phyloP scores from a whole-genome alignment of 2,888 invertebrate genomes.

The Aelia acuminata region DNA sequence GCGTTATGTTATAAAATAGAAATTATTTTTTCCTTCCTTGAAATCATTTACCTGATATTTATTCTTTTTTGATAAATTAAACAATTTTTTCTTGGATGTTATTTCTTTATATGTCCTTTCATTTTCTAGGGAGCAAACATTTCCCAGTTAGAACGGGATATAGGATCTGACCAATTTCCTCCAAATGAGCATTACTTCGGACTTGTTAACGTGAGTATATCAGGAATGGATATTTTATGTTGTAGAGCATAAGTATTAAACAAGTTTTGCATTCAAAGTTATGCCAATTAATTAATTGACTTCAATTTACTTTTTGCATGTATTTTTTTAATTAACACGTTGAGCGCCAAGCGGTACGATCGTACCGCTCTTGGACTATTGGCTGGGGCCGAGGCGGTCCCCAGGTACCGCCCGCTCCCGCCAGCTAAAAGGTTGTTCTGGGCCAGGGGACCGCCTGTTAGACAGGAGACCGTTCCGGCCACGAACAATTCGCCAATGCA shows the following conservation, averaged over 20 bases:
- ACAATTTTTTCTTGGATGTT: not conserved
- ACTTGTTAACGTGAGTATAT: constrained; percentile 92
- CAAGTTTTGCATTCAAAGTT: no score
- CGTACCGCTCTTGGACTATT: no score
- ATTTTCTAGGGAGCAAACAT: constrained; percentile 94
- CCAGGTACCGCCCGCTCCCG: no score
- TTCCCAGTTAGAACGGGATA: constrained; percentile 99
- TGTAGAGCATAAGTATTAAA: not conserved
- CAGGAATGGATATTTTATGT: constrained; percentile 35
- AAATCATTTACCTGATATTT: not conserved
- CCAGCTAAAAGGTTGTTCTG: no score
- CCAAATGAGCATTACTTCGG: constrained; percentile 99
- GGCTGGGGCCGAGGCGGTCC: no score
- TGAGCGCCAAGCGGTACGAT: no score
- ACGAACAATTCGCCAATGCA: no score
- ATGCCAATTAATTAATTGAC: no score
- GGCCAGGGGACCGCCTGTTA: no score
- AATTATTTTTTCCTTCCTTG: not conserved
- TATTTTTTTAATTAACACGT: no score
- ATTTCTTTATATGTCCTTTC: not conserved
- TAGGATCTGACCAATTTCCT: constrained; percentile 98
- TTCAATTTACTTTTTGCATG: no score
- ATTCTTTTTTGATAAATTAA: not conserved
- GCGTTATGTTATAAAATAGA: not conserved
- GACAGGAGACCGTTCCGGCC: no score